Evolutionary conservation across 1,140 invertebrate species (phyloP), one percentile per base, ranked within the genome.

Genomic region (Drosophila subobscura): DNA sequence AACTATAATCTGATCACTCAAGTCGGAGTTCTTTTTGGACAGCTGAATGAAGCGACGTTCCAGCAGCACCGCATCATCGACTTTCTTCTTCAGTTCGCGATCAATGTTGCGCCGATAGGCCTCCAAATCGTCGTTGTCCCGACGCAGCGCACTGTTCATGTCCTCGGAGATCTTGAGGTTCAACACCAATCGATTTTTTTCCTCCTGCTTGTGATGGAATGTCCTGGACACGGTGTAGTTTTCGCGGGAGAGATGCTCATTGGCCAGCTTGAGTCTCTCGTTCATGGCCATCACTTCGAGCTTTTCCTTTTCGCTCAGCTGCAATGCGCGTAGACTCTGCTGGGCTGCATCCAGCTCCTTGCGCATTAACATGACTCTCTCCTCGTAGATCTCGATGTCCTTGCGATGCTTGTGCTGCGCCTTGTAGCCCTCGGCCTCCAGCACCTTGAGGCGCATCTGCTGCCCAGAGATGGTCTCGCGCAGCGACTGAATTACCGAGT

Each of bases 341-440:
- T 44, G n/a, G 3, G 16, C n/a, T 0, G 6, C 4, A 0, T 47
- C 40, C 2, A 85, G 5, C 14, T 89, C 61, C 37, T 55, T 84
- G 8, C 23, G 20, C 8, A 58, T 0, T 0, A 0, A 0, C 6
- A n/a, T 0, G 1, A 65, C 4, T 1, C 14, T 29, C 0, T 68
- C 95, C 20, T 95, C 94, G 0, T 95, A 92, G 37, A 93, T 92
- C 76, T 96, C 96, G 25, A 93, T 92, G 3, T 94, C 92, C 8
- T 96, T 68, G 22, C 94, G 92, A 72, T 96, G 93, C 50, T 96
- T 91, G 70, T 51, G 49, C 20, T 76, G 52, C 22, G 56, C 0
- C n/a, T 27, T 44, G 4, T 5, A 59, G 25, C 58, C 42, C 0
- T 74, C 81, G 0, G n/a, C 5, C n/a, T 72, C 72, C 0, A 56